Conservation (phyloP, 1,140 invertebrate genomes). For the Colletes latitarsis region DNA sequence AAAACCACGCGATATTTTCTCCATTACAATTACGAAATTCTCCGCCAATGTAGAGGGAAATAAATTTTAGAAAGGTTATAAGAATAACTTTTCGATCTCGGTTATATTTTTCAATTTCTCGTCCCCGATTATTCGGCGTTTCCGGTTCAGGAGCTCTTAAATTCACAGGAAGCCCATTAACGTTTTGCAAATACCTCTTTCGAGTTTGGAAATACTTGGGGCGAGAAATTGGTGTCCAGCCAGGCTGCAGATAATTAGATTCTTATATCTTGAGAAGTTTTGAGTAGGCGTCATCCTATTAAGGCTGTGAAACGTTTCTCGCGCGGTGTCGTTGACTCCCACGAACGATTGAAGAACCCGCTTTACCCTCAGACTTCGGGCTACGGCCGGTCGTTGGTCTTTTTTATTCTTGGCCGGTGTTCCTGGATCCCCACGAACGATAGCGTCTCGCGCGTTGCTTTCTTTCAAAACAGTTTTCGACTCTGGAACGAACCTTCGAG, state of each 20-base stretch:
- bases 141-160: background rate
- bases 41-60: too few species aligned
- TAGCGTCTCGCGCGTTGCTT: slow-evolving; percentile 8
- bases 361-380: background rate
- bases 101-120: background rate
- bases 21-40: too few species aligned
- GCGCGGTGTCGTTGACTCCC: slow-evolving; percentile 28
- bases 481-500: background rate
- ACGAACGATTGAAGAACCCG: slow-evolving; percentile 9
- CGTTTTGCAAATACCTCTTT: background rate
- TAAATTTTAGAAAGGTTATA: too few species aligned
- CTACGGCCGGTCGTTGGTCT: background rate
- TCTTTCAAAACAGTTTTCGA: slow-evolving; percentile 4
- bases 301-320: slow-evolving; percentile 18
- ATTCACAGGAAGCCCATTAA: background rate
- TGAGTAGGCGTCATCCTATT: slow-evolving; percentile 34
- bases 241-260: slow-evolving; percentile 35
- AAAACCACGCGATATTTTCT: too few species aligned
- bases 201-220: slow-evolving; percentile 13
- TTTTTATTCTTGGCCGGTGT: background rate
- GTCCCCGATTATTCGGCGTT: background rate
- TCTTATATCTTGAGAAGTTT: slow-evolving; percentile 44
- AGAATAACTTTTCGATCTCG: too few species aligned
- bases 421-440: background rate
- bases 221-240: slow-evolving; percentile 23